Percentiles rank a stretch among this genome's conserved stretches.
phyloP scores from a whole-genome alignment of 2,113 vertebrate genomes.

The Pseudonaja textilis region DNA sequence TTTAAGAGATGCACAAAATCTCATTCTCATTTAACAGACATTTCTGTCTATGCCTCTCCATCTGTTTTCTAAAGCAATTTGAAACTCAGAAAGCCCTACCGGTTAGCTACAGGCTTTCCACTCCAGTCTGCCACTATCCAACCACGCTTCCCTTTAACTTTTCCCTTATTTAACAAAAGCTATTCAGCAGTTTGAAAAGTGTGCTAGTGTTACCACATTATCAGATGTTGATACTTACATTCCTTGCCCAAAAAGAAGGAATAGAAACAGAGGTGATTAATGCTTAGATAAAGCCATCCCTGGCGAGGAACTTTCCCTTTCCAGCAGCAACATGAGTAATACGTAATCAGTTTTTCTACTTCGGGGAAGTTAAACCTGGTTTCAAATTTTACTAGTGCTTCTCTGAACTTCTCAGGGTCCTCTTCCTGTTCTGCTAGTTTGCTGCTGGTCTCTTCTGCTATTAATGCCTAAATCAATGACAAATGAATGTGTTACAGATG shows the following conservation, averaged over 20 bases:
- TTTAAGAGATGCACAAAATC: not conserved
- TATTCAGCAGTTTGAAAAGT: constrained; percentile 13
- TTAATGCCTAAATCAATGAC: constrained; percentile 80
- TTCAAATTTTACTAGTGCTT: constrained; percentile 87
- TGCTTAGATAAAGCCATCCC: constrained; percentile 95
- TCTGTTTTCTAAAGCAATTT: not conserved
- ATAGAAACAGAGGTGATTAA: constrained; percentile 96
- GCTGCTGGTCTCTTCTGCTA: constrained; percentile 88
- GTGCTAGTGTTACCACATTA: not conserved
- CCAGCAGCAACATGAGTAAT: constrained; percentile 97
- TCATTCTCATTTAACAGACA: not conserved
- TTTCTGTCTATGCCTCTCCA: not conserved
- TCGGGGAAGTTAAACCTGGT: constrained; percentile 88
- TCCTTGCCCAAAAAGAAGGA: constrained; percentile 97
- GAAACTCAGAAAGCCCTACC: not conserved
- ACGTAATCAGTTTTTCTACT: constrained; percentile 90
- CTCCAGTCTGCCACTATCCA: not conserved
- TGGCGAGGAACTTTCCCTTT: constrained; percentile 95
- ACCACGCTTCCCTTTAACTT: not conserved
- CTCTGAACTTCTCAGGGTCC: constrained; percentile 89
- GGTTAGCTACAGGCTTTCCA: not conserved
- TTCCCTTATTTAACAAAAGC: not conserved
- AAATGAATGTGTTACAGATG: constrained; percentile 16
- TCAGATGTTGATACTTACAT: constrained; percentile 71
- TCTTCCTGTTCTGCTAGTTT: constrained; percentile 88